Base-by-base conservation (phyloP, 1,140 invertebrate genomes). In the Nymphalis io region DNA sequence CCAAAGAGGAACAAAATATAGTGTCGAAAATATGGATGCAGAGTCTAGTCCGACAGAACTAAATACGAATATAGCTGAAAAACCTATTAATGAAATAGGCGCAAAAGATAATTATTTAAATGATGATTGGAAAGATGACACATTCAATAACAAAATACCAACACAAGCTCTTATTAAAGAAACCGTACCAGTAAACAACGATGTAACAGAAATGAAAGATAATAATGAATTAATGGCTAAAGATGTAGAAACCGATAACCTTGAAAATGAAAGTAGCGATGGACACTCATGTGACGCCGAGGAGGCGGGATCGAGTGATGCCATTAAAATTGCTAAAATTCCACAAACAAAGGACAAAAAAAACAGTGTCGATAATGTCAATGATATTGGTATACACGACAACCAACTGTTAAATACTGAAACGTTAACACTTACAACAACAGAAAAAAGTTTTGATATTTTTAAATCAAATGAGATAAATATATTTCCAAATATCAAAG, bases 401-500 rank as follows among this genome's bases (percentile, higher is more conserved):
- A 2, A 48, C 0, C 40, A 61, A 15, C 23, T 21, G 20, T 57
- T 21, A 23, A 60, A 39, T 15, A 4, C 42, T 67, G 40, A 20
- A 66, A 55, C 16, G 15, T 27, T 33, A 3, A n/a, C 21, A 33
- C 12, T 23, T 44, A 57, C 10, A 58, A 38, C 51, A 10, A 13
- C 16, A 46, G 21, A 57, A 38, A 62, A 39, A 8, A 18, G 13
- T 10, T 13, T 38, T 3, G 39, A 27, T 27, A 55, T 5, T 62
- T 13, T 13, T 16, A 62, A 27, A 40, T 23, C 11, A 46, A 13
- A 53, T 20, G 39, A 46, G 4, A 27, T n/a, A 13, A 60, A 69
- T 46, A 18, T 20, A 8, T 73, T 69, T 20, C 62, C 72, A 12
- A 39, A 60, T 20, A 51, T 66, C 13, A 68, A 61, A 42, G 13